Evolutionary conservation across 2,888 invertebrate species (phyloP), one percentile per base, ranked within the genome.

Genomic region (Digitonthophagus gazella): DNA sequence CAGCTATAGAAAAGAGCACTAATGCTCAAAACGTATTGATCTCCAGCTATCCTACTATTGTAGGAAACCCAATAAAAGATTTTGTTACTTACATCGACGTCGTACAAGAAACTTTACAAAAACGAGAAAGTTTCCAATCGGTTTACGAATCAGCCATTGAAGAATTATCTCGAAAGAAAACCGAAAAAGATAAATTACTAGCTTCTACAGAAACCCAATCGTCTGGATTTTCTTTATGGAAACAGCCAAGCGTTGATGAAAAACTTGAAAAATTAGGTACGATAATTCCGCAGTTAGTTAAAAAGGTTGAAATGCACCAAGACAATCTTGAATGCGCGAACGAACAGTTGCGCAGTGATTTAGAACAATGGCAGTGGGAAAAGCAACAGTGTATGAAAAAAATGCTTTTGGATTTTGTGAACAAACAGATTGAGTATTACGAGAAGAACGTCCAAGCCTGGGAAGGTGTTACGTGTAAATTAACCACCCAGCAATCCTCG

Each of bases 311-410:
- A 76, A 77, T 83, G 1, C 78, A 85, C 64, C 88, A 88, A 78
- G 91, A 91, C 79, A 86, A 86, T 75, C 82, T 89, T 61, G 90
- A 90, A 78, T 89, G 89, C 76, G 89, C 90, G 0, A 90, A 90
- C 78, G 89, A 90, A 77, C 88, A 89, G 77, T 80, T 91, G 20
- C 83, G 89, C 65, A 89, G 90, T 57, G 91, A 91, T 78, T 80
- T 90, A 70, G 87, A 89, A 66, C 83, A 90, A 69, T 91, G 91
- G 91, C 87, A 89, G 72, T 77, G 83, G 28, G 89, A 89, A 73
- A 91, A 90, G 76, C 86, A 86, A 70, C 82, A 84, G 28, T 90
- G 89, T 79, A 79, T 91, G 65, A 89, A 89, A 77, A 85, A 85
- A 71, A 85, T 90, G 75, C 82, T 91, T 11, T 80, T 87, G 22